Conservation (phyloP, 2,113 vertebrate species). For the Pongo abelii region DNA sequence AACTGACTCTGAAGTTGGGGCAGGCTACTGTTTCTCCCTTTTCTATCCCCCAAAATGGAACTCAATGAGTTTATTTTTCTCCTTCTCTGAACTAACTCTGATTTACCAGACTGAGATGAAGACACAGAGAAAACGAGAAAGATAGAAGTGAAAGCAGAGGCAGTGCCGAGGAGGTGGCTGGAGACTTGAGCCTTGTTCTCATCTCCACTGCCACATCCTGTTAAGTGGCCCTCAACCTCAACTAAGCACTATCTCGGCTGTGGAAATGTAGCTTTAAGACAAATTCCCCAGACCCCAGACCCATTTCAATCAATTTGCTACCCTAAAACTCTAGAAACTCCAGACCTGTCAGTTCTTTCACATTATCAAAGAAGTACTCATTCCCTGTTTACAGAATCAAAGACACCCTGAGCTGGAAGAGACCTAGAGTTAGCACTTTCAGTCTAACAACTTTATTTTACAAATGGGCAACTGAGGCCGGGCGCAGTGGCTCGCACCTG, state of each 20-base stretch:
- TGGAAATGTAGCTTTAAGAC: background rate
- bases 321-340: background rate
- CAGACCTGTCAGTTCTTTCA: background rate
- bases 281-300: background rate
- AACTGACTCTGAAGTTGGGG: background rate
- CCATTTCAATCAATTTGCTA: background rate
- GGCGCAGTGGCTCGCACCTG: too few species aligned
- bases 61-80: background rate
- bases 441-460: background rate
- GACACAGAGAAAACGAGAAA: background rate
- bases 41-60: background rate
- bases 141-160: background rate
- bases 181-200: background rate
- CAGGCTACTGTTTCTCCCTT: background rate
- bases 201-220: background rate
- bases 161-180: too few species aligned
- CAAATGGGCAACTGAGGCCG: background rate
- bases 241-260: background rate
- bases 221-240: background rate
- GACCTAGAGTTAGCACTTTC: background rate
- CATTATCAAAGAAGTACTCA: background rate
- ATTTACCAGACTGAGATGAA: background rate
- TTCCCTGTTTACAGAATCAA: background rate
- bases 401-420: background rate
- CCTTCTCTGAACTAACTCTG: background rate